These are phyloP conservation scores for Pantherophis vulpinus DNA, from an alignment of 2,797 vertebrate species.

Conservation along the genomic window DNA sequence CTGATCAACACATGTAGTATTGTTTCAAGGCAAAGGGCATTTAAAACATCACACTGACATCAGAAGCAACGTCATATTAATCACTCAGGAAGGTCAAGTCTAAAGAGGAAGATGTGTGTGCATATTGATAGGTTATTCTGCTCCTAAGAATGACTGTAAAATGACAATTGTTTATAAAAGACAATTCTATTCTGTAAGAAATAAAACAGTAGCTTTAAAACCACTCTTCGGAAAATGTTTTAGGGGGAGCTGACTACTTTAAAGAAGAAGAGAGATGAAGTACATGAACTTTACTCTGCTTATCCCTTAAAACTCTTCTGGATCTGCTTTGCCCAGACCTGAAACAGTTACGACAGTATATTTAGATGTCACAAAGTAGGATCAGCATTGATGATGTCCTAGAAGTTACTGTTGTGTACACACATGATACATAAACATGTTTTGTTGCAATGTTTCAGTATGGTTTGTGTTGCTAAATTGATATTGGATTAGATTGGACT, in stretches of 20 bases:
- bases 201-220: not conserved
- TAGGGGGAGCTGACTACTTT: not conserved
- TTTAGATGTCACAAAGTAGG: not conserved
- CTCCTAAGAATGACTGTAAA: constrained; percentile 31
- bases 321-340: not conserved
- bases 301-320: not conserved
- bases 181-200: not conserved
- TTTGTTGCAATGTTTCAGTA: not conserved
- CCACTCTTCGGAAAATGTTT: not conserved
- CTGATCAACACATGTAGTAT: not conserved
- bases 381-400: not conserved
- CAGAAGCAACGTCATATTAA: not conserved
- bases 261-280: not conserved
- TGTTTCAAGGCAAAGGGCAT: not conserved
- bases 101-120: not conserved
- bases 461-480: not conserved
- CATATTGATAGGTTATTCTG: constrained; percentile 12
- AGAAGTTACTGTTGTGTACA: not conserved
- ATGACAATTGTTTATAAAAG: not conserved
- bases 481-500: not conserved
- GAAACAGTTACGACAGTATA: not conserved
- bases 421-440: not conserved
- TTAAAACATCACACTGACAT: not conserved
- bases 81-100: constrained; percentile 43
- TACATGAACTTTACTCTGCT: not conserved